A percentile compares a stretch with the other conserved stretches of the same genome.
These are phyloP conservation scores for Tinamus major DNA, from an alignment of 2,797 vertebrate genomes.

Conservation along the genomic window DNA sequence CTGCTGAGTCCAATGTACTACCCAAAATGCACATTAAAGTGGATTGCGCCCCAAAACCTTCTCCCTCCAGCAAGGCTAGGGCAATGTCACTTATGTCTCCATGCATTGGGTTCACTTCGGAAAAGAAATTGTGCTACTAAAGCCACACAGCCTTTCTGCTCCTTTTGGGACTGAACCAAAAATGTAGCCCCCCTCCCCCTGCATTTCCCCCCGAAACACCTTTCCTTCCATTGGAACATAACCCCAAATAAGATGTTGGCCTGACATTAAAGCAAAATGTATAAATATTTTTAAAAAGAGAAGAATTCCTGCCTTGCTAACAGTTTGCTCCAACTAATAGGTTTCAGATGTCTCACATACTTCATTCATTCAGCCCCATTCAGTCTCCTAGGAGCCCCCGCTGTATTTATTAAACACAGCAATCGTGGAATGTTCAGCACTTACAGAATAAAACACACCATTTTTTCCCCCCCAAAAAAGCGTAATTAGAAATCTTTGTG, in stretches of 20 bases:
- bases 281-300: slow-evolving; percentile 73
- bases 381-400: slow-evolving; percentile 75
- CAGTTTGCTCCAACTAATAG: slow-evolving; percentile 76
- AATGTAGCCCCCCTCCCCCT: slow-evolving; percentile 35
- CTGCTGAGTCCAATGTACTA: background rate
- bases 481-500: background rate
- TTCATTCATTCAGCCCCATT: slow-evolving; percentile 74
- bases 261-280: slow-evolving; percentile 68
- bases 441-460: slow-evolving; percentile 67
- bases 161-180: slow-evolving; percentile 48
- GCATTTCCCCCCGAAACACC: slow-evolving; percentile 65
- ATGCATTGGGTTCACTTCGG: background rate
- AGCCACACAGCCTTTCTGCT: slow-evolving; percentile 34
- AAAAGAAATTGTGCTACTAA: background rate
- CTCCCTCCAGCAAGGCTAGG: rapidly evolving
- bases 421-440: slow-evolving; percentile 75
- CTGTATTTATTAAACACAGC: slow-evolving; percentile 78
- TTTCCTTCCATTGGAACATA: slow-evolving; percentile 74
- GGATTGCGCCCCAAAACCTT: background rate
- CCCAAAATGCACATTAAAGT: background rate
- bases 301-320: slow-evolving; percentile 74
- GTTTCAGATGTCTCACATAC: slow-evolving; percentile 78
- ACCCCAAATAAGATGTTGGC: slow-evolving; percentile 71
- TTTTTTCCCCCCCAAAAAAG: background rate
- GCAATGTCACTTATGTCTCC: background rate